These are phyloP conservation scores for Callyntrura guangdongensis DNA, from an alignment of 2,888 invertebrate species.

Conservation along the genomic window DNA sequence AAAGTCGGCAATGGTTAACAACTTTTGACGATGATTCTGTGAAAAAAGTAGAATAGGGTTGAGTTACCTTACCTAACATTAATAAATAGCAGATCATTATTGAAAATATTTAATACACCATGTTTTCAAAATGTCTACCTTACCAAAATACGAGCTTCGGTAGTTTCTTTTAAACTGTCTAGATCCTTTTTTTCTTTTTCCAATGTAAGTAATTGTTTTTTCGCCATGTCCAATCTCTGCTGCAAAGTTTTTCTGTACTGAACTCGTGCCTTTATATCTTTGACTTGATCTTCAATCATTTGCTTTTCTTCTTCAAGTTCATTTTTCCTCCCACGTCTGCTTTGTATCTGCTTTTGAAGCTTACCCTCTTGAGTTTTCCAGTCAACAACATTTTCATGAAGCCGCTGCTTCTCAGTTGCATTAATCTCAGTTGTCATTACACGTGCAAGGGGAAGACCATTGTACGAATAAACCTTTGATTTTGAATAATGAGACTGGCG, in stretches of 20 bases:
- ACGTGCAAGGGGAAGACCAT: slow-evolving; percentile 68
- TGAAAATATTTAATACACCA: too few species aligned
- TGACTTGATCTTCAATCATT: slow-evolving; percentile 73
- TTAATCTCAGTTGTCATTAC: slow-evolving; percentile 83
- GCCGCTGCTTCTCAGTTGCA: slow-evolving; percentile 76
- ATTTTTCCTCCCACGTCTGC: slow-evolving; percentile 51
- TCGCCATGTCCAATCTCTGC: slow-evolving; percentile 55
- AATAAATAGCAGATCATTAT: too few species aligned
- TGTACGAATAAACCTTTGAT: slow-evolving; percentile 45
- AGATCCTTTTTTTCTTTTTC: slow-evolving; percentile 77
- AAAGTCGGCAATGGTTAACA: slow-evolving; percentile 49
- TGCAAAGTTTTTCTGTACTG: slow-evolving; percentile 53
- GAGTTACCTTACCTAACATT: too few species aligned
- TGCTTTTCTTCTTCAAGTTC: slow-evolving; percentile 62
- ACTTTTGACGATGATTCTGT: slow-evolving; percentile 53
- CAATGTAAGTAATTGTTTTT: slow-evolving; percentile 31
- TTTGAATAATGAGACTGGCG: slow-evolving; percentile 56
- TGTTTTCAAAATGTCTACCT: not conserved
- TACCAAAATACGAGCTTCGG: slow-evolving; percentile 71
- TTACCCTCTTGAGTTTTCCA: slow-evolving; percentile 74
- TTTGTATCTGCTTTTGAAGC: slow-evolving; percentile 76
- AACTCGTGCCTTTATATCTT: slow-evolving; percentile 73
- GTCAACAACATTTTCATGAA: slow-evolving; percentile 75
- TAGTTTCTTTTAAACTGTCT: slow-evolving; percentile 33
- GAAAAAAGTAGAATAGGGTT: too few species aligned